Base-by-base conservation (phyloP, 2,797 vertebrate genomes). In the Apogon hyalosoma region DNA sequence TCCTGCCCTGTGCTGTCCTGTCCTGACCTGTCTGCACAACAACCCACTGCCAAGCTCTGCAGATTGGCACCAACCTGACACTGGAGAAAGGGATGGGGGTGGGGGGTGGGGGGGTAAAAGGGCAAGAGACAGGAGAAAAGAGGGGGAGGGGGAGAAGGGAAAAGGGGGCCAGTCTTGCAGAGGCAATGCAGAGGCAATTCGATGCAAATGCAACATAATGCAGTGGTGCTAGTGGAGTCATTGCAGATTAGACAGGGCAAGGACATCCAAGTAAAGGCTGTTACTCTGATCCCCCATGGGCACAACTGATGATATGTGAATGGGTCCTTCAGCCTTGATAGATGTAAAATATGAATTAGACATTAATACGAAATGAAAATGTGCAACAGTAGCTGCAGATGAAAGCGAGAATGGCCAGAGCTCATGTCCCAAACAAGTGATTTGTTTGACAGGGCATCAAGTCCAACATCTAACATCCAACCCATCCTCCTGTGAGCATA, bases 121-220 rank as follows among this genome's bases (percentile, higher is more conserved):
- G 59, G 65, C 36, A 72, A 68, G 57, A 73, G 78, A 60, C 57
- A 55, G 16, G 46, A 45, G 14, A 4, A 11, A 4, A 14, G 19
- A 13, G 36, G 11, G 18, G 46, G 15, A 41, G 6, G 12, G 54
- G 14, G 14, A 1, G 12, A 19, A 15, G 18, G 12, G n/a, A 7
- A 7, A 21, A 33, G 49, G 14, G 53, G 55, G 63, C 16, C 63
- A 54, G 77, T 68, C 73, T 78, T 85, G 89, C 85, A 81, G 86
- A 87, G 86, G 85, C 84, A 85, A 85, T 92, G 89, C 90, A 76
- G 89, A 88, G 89, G 85, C 80, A 79, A 90, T 84, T 79, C 61
- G 81, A 92, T 90, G 88, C 84, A 90, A 89, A 92, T 91, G 82
- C 86, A 88, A 87, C 86, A 88, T 86, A 90, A 92, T 91, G 90